phyloP scores from a whole-genome alignment of 1,140 invertebrate species.

The Lutraria rhynchaena region DNA sequence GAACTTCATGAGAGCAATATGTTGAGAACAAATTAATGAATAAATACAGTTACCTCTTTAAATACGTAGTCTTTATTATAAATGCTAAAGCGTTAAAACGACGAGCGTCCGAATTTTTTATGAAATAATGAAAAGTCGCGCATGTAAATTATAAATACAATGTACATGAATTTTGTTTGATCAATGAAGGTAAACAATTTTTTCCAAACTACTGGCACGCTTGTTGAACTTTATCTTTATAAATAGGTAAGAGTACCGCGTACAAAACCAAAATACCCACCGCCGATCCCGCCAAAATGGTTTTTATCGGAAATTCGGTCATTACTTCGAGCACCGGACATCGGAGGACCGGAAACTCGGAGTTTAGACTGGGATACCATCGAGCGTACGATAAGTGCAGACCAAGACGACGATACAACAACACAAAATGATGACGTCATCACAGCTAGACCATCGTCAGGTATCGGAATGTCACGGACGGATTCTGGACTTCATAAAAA shows the following conservation, averaged over 20 bases:
- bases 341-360: neutral
- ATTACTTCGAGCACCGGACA: slow-evolving; percentile 22
- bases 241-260: slow-evolving; percentile 22
- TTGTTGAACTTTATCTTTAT: too few species aligned
- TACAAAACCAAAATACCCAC: slow-evolving; percentile 41
- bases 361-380: slow-evolving; percentile 35
- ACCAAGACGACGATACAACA: slow-evolving; percentile 16
- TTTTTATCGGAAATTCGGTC: slow-evolving; percentile 37
- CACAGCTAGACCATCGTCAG: slow-evolving; percentile 3
- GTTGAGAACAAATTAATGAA: too few species aligned
- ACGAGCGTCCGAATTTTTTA: too few species aligned
- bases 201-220: too few species aligned
- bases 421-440: slow-evolving; percentile 8
- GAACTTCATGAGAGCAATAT: too few species aligned
- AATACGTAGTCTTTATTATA: too few species aligned
- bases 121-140: too few species aligned
- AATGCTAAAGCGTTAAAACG: too few species aligned
- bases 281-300: slow-evolving; percentile 38
- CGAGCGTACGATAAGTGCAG: slow-evolving; percentile 5
- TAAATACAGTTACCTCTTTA: too few species aligned
- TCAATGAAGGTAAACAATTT: too few species aligned
- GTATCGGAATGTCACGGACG: neutral
- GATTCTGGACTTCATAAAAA: slow-evolving; percentile 24
- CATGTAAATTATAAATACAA: too few species aligned
- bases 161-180: too few species aligned